Evolutionary conservation across 2,888 invertebrate genomes (phyloP).

Genomic region (Iselma pallidipennis): DNA sequence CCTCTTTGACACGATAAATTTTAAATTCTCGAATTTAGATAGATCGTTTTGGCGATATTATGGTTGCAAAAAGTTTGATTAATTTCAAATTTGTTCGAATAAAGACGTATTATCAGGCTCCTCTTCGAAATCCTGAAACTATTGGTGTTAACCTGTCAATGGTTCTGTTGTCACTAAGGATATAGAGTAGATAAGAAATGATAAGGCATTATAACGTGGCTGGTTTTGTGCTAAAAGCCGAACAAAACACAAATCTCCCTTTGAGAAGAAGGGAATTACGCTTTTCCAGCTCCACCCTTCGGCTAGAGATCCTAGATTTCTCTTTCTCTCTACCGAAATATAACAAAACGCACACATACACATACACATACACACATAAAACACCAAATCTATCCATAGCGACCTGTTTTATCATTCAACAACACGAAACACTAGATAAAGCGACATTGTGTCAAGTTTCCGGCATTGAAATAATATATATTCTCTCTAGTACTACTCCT

Average conservation of each 20-base stretch:
- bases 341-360: not conserved
- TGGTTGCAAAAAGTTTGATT: not conserved
- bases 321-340: conserved; percentile 11
- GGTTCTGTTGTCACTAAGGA: not conserved
- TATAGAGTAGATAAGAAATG: conserved; percentile 11
- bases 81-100: not conserved
- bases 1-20: not conserved
- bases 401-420: conserved; percentile 14
- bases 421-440: conserved; percentile 11
- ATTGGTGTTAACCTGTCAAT: not conserved
- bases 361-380: too few species aligned
- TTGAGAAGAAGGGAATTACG: conserved; percentile 8
- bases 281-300: conserved; percentile 12
- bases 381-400: not conserved
- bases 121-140: too few species aligned
- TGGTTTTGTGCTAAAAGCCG: conserved; percentile 8
- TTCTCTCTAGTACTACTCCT: too few species aligned
- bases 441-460: conserved; percentile 9
- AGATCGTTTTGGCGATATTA: not conserved
- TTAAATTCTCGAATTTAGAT: too few species aligned
- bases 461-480: not conserved
- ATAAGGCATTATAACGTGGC: conserved; percentile 12
- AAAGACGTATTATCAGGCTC: too few species aligned
- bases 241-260: conserved; percentile 17
- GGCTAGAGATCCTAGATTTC: conserved; percentile 14